A percentile compares a stretch with the other conserved stretches of the same genome.
phyloP scores from a whole-genome alignment of 2,113 vertebrate genomes.

The Epinephelus moara region DNA sequence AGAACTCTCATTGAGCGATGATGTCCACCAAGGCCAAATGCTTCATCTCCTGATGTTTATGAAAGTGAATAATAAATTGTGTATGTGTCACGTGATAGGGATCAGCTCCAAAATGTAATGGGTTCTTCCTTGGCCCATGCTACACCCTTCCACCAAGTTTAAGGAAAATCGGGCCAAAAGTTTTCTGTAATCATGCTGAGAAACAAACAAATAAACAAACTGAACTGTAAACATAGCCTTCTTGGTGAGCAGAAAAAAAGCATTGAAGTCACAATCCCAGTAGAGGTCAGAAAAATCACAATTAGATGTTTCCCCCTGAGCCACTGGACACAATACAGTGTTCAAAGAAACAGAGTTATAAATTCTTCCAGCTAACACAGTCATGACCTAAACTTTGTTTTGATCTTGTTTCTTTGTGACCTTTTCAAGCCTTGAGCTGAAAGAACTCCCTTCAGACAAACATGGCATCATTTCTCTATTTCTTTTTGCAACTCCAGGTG shows the following conservation, averaged over 20 bases:
- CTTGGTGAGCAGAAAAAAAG: not conserved
- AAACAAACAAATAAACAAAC: too few relatives aligned
- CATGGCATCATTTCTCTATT: constrained; percentile 11
- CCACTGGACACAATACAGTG: not conserved
- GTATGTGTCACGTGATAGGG: too few relatives aligned
- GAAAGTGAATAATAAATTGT: too few relatives aligned
- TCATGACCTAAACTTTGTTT: constrained; percentile 16
- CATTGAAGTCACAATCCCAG: not conserved
- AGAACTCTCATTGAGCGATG: too few relatives aligned
- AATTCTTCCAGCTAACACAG: not conserved
- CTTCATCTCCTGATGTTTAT: too few relatives aligned
- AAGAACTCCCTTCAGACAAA: constrained; percentile 20
- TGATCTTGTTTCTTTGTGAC: constrained; percentile 25
- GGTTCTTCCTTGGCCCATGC: too few relatives aligned
- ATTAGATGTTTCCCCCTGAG: not conserved
- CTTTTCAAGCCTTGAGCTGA: constrained; percentile 34
- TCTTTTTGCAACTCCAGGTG: constrained; percentile 85
- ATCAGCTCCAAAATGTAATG: too few relatives aligned
- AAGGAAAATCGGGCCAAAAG: too few relatives aligned
- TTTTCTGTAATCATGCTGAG: too few relatives aligned
- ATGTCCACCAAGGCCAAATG: too few relatives aligned
- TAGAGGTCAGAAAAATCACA: not conserved
- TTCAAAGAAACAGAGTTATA: not conserved
- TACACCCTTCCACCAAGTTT: too few relatives aligned
- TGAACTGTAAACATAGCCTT: too few relatives aligned